Evolutionary conservation across 2,888 invertebrate species (phyloP).

Genomic region (Dione vanillae): DNA sequence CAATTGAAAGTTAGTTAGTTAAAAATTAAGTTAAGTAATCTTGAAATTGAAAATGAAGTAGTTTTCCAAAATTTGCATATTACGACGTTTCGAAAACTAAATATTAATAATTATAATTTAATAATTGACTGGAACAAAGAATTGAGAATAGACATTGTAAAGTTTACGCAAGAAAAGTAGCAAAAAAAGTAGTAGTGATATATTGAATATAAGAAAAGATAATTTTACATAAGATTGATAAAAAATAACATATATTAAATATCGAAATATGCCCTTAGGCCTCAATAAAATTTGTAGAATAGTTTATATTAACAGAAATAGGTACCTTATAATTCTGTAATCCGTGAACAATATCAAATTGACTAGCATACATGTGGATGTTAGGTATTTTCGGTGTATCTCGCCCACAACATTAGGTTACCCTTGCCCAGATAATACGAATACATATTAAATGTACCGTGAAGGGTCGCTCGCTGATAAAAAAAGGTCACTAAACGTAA

Average conservation of each 20-base stretch:
- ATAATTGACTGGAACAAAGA: no score
- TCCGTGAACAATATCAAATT: slow-evolving; percentile 31
- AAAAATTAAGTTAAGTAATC: no score
- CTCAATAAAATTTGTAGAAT: background rate
- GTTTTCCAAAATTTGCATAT: no score
- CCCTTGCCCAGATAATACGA: slow-evolving; percentile 34
- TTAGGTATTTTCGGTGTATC: slow-evolving; percentile 27
- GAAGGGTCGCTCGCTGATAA: slow-evolving; percentile 35
- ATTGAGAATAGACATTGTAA: no score
- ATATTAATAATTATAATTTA: no score
- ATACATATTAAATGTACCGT: slow-evolving; percentile 39
- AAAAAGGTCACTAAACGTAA: slow-evolving; percentile 32
- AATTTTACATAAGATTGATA: no score
- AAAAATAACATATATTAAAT: background rate
- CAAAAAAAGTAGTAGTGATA: no score
- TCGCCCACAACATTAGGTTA: slow-evolving; percentile 30
- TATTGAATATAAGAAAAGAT: no score
- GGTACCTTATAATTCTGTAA: slow-evolving; percentile 11
- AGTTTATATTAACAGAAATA: background rate
- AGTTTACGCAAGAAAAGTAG: no score
- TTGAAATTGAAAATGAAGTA: no score
- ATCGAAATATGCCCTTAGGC: background rate
- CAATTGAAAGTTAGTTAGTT: no score
- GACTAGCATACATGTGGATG: slow-evolving; percentile 26
- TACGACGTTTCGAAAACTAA: no score